Percentiles rank a stretch among this genome's conserved stretches.
phyloP scores from a whole-genome alignment of 1,140 invertebrate species.

The Pseudomyrmex gracilis region DNA sequence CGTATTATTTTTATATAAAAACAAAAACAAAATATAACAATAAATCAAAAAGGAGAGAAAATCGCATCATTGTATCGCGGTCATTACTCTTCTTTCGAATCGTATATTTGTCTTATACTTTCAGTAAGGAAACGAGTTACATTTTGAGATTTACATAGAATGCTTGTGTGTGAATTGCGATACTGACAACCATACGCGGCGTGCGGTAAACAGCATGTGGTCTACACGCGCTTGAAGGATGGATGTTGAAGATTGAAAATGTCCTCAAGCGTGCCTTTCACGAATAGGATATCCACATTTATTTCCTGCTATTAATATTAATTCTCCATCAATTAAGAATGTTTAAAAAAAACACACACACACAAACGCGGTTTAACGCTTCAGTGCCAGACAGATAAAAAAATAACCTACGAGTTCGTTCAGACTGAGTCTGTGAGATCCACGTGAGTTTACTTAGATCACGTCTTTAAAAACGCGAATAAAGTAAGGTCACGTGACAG shows the following conservation, averaged over 20 bases:
- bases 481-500: too few relatives aligned
- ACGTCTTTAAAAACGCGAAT: too few relatives aligned
- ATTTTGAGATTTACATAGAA: conserved; percentile 56
- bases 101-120: conserved; percentile 17
- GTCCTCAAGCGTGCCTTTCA: neutral
- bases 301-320: neutral
- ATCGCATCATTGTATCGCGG: conserved; percentile 35
- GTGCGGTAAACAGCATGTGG: conserved; percentile 43
- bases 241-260: conserved; percentile 21
- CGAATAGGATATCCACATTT: neutral
- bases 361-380: neutral
- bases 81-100: conserved; percentile 24
- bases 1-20: neutral
- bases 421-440: too few relatives aligned
- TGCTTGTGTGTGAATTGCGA: conserved; percentile 44
- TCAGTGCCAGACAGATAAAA: too few relatives aligned
- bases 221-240: conserved; percentile 40
- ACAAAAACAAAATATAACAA: too few relatives aligned
- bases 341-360: neutral
- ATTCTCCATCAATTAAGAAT: neutral
- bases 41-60: neutral
- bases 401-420: too few relatives aligned
- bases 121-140: conserved; percentile 43
- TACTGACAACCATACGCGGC: conserved; percentile 48
- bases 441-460: too few relatives aligned